Percentiles rank a stretch among this genome's conserved stretches.
Conservation (phyloP, 2,113 vertebrate genomes). For the Festucalex cinctus region DNA sequence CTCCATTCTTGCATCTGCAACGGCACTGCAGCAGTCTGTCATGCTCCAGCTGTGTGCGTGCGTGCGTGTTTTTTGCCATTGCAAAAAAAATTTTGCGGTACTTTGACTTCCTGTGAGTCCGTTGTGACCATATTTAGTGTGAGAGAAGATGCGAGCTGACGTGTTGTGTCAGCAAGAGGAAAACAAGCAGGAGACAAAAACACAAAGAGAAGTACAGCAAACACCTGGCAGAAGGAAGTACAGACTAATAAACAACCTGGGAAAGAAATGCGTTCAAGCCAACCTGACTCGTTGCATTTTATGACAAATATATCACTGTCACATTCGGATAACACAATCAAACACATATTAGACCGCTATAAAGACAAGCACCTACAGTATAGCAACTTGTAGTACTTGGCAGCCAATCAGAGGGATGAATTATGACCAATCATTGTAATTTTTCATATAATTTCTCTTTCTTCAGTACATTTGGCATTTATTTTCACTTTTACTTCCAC, state of each 20-base stretch:
- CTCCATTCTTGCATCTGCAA: slow-evolving; percentile 9
- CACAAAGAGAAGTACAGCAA: slow-evolving; percentile 11
- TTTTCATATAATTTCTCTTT: background rate
- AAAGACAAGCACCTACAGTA: background rate
- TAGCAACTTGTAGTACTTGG: too few relatives aligned
- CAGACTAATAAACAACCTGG: background rate
- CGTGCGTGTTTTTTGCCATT: background rate
- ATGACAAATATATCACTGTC: background rate
- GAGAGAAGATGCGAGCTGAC: slow-evolving; percentile 3
- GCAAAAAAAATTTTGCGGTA: background rate
- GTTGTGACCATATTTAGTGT: slow-evolving; percentile 11
- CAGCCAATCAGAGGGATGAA: too few relatives aligned
- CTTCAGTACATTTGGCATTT: background rate
- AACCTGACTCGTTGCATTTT: too few relatives aligned
- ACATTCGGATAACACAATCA: background rate
- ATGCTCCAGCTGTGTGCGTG: slow-evolving; percentile 6
- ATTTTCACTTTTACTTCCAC: background rate
- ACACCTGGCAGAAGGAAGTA: slow-evolving; percentile 3
- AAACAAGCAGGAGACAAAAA: slow-evolving; percentile 2
- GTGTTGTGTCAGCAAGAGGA: slow-evolving; percentile 2
- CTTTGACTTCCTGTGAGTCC: slow-evolving; percentile 18
- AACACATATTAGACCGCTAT: background rate
- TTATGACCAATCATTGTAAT: too few relatives aligned
- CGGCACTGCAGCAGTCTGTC: slow-evolving; percentile 51
- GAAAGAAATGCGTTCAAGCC: background rate